phyloP scores from a whole-genome alignment of 1,140 invertebrate species.

The Tribolium castaneum region DNA sequence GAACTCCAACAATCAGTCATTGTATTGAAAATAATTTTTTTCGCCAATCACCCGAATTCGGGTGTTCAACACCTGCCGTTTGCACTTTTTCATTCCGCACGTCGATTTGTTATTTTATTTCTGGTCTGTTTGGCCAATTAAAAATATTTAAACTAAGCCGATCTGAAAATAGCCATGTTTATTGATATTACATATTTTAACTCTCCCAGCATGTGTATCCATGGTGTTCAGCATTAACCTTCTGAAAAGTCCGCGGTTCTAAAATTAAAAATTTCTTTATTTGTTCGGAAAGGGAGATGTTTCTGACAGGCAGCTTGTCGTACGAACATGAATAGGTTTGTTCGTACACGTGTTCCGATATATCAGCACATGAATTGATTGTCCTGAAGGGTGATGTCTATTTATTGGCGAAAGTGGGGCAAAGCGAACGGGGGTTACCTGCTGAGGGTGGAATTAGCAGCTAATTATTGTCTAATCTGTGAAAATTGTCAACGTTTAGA shows the following conservation, averaged over 20 bases:
- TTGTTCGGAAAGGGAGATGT: slow-evolving; percentile 15
- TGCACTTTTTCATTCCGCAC: slow-evolving; percentile 9
- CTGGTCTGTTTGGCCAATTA: slow-evolving; percentile 18
- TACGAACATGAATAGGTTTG: slow-evolving; percentile 7
- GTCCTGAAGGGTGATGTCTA: background rate
- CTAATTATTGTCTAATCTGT: background rate
- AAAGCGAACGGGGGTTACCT: background rate
- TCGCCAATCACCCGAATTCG: no score
- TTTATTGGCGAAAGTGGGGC: background rate
- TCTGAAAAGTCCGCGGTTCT: slow-evolving; percentile 2
- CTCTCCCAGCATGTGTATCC: slow-evolving; percentile 17
- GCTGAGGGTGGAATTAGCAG: background rate
- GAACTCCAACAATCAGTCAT: no score
- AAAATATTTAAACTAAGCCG: slow-evolving; percentile 20
- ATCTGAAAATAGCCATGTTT: slow-evolving; percentile 22
- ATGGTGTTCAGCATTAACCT: slow-evolving; percentile 25
- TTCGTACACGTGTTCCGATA: slow-evolving; percentile 7
- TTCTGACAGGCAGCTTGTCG: background rate
- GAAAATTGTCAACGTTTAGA: background rate
- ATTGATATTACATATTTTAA: slow-evolving; percentile 29
- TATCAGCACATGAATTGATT: slow-evolving; percentile 1
- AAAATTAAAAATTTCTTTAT: slow-evolving; percentile 32
- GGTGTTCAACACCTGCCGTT: background rate
- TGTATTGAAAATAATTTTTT: no score
- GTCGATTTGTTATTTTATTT: slow-evolving; percentile 27